Base-by-base conservation (phyloP, 1,140 invertebrate genomes). In the Drosophila prosaltans region DNA sequence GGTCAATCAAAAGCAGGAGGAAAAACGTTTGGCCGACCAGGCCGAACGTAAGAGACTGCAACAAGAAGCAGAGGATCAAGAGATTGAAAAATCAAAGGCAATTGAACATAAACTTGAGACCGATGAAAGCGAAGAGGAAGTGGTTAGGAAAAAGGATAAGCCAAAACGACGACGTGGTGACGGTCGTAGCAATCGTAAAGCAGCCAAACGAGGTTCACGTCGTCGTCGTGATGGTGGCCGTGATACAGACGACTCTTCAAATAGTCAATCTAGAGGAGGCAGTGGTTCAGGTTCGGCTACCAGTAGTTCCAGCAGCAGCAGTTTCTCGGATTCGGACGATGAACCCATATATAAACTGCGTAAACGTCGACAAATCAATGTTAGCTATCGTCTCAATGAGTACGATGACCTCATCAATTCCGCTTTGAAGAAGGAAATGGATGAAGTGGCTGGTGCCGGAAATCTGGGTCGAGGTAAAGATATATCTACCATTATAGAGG, bases 401-500 rank as follows among this genome's bases (percentile, higher is more conserved):
- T 99, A 97, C 92, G 98, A 99, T 92, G 96, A 98, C 16, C 94
- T 99, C 79, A 99, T 99, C 55, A 97, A 97, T 88, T 97, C 96
- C 57, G 98, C 98, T 10, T 97, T 98, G 65, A 95, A 97, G 92
- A 95, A 96, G 66, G 96, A 96, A 83, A 94, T 96, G 72, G 95
- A 96, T 41, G 95, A 95, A 7, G 95, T 95, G 2, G 95, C 95
- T 28, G 95, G 95, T 21, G 95, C 96, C 2, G 96, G 96, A 0
- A 96, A 96, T 92, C 95, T 96, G 76, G 96, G 96, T 4, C 93
- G 96, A 40, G 97, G 97, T 0, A 98, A 98, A 92, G 97, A 98
- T 89, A 98, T 98, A 66, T 95, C 95, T 9, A 98, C 97, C 39
- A 97, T 98, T 67, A 96, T 97, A 0, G 96, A 97, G 78, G 96